These are phyloP conservation scores for Thereva unica DNA, from an alignment of 2,888 invertebrate genomes.

Conservation along the genomic window DNA sequence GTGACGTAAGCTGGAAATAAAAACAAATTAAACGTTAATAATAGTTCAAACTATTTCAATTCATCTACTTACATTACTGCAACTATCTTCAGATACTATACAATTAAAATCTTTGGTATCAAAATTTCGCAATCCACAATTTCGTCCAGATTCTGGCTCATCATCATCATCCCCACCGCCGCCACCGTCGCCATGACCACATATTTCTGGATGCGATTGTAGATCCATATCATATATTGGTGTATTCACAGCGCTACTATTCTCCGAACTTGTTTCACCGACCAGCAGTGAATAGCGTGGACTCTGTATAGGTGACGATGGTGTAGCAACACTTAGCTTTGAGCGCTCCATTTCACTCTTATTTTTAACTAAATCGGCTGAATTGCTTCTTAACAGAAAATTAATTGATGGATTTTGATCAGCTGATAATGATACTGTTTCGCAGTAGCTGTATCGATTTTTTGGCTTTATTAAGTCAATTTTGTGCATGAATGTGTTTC, in stretches of 20 bases:
- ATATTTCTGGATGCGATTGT: constrained; percentile 47
- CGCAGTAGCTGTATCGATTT: constrained; percentile 52
- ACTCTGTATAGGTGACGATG: constrained; percentile 56
- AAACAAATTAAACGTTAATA: constrained; percentile 1
- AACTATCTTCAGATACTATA: constrained; percentile 54
- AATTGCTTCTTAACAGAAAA: constrained; percentile 47
- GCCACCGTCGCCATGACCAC: background rate
- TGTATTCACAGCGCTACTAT: constrained; percentile 57
- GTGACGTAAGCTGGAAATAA: constrained; percentile 42
- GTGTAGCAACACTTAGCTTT: constrained; percentile 51
- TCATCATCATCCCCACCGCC: constrained; percentile 26
- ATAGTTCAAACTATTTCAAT: background rate
- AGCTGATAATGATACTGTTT: constrained; percentile 42
- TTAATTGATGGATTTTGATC: constrained; percentile 41
- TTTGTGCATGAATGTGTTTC: constrained; percentile 33
- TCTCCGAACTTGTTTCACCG: constrained; percentile 58
- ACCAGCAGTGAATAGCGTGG: constrained; percentile 58
- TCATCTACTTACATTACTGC: constrained; percentile 49
- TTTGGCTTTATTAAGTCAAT: constrained; percentile 47
- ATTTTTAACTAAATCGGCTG: constrained; percentile 47
- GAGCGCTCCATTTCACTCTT: constrained; percentile 49
- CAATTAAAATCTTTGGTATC: constrained; percentile 46
- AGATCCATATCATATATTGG: constrained; percentile 57
- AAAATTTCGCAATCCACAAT: constrained; percentile 29
- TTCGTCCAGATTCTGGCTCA: constrained; percentile 37